Evolutionary conservation across 2,113 vertebrate genomes (phyloP).

Genomic region (Mesoclemmys tuberculata): DNA sequence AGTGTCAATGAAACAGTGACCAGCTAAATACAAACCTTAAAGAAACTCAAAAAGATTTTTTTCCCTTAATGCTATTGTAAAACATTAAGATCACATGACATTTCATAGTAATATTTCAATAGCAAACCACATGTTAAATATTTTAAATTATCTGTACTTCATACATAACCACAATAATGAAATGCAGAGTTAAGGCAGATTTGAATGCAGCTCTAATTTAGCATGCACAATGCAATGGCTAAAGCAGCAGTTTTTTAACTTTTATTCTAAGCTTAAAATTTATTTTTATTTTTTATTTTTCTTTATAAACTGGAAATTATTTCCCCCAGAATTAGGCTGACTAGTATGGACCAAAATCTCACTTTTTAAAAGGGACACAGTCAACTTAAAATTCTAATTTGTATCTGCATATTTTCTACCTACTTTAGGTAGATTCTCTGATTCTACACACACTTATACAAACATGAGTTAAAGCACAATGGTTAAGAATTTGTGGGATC

Average conservation of each 20-base stretch:
- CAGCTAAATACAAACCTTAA: slow-evolving; percentile 33
- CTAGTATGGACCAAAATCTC: background rate
- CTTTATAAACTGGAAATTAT: background rate
- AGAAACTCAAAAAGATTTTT: background rate
- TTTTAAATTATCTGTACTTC: slow-evolving; percentile 40
- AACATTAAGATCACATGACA: slow-evolving; percentile 18
- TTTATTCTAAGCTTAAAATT: background rate
- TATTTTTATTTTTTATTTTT: background rate
- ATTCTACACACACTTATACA: background rate
- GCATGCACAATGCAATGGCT: slow-evolving; percentile 10
- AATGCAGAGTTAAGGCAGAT: slow-evolving; percentile 40
- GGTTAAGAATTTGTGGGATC: background rate
- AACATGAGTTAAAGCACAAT: background rate
- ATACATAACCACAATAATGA: background rate
- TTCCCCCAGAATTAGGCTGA: background rate
- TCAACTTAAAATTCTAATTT: background rate
- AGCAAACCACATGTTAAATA: slow-evolving; percentile 52
- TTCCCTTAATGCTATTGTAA: background rate
- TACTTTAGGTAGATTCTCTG: background rate
- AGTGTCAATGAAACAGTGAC: background rate
- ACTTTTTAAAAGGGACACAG: background rate
- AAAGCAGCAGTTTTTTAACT: background rate
- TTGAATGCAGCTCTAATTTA: slow-evolving; percentile 20
- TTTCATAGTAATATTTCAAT: slow-evolving; percentile 26
- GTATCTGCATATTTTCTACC: background rate